Conservation (phyloP, 2,113 vertebrate genomes). For the Takifugu bimaculatus region DNA sequence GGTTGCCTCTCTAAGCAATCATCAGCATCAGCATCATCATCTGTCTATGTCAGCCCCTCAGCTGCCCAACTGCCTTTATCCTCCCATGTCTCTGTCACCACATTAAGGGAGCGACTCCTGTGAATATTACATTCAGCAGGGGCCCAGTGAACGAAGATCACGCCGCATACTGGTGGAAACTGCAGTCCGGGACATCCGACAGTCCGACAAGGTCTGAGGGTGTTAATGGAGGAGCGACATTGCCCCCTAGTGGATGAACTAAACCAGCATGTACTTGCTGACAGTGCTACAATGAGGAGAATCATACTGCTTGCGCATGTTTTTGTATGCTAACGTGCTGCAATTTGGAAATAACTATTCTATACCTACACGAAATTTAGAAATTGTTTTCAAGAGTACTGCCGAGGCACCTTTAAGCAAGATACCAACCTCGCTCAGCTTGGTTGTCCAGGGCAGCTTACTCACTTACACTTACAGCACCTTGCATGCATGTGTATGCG, state of each 20-base stretch:
- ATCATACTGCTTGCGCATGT: neutral
- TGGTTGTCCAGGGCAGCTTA: too few species aligned
- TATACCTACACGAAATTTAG: too few species aligned
- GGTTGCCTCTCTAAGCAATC: slow-evolving; percentile 14
- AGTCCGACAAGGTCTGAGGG: slow-evolving; percentile 8
- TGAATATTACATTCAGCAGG: slow-evolving; percentile 20
- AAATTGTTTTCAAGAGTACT: too few species aligned
- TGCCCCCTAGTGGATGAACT: slow-evolving; percentile 24
- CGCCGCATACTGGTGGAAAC: slow-evolving; percentile 17
- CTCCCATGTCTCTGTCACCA: slow-evolving; percentile 5
- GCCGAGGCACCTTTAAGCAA: too few species aligned
- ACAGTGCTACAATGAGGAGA: neutral
- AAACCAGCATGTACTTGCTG: neutral
- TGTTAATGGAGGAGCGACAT: slow-evolving; percentile 28
- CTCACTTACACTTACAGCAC: too few species aligned
- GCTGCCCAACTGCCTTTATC: neutral
- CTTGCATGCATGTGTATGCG: too few species aligned
- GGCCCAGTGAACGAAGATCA: slow-evolving; percentile 27
- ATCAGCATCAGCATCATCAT: neutral
- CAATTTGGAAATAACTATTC: too few species aligned
- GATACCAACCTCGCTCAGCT: too few species aligned
- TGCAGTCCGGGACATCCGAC: slow-evolving; percentile 21
- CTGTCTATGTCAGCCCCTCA: slow-evolving; percentile 1
- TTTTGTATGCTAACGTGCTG: neutral
- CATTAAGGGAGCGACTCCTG: slow-evolving; percentile 4